Percentiles rank a stretch among this genome's conserved stretches.
Evolutionary conservation across 2,797 vertebrate species (phyloP).

Genomic region (Argentina silus): DNA sequence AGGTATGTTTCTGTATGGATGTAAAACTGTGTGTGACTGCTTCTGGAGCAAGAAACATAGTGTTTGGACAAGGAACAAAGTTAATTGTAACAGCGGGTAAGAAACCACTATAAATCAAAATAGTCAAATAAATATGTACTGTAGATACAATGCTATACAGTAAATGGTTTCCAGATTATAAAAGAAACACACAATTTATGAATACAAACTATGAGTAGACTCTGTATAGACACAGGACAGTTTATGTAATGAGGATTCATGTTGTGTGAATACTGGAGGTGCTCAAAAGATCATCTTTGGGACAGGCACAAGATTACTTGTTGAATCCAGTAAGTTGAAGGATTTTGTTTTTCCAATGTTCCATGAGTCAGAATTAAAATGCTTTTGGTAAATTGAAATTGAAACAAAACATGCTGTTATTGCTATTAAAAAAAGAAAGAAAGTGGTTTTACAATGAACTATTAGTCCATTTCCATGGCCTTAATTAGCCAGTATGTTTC

Average conservation of each 20-base stretch:
- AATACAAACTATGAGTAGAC: not conserved
- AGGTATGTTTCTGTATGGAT: not conserved
- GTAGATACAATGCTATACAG: too few relatives aligned
- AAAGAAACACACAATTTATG: constrained; percentile 23
- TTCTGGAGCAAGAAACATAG: not conserved
- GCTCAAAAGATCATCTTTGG: constrained; percentile 35
- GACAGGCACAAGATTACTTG: constrained; percentile 20
- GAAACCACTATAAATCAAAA: not conserved
- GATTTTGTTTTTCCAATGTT: not conserved
- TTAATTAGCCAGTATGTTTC: not conserved
- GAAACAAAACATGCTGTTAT: not conserved
- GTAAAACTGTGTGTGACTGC: too few relatives aligned
- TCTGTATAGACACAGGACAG: not conserved
- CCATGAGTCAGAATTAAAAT: not conserved
- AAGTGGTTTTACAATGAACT: too few relatives aligned
- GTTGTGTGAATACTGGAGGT: constrained; percentile 31
- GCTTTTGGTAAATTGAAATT: not conserved
- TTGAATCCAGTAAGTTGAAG: constrained; percentile 37
- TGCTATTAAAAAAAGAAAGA: not conserved
- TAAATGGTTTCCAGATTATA: too few relatives aligned
- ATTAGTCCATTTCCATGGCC: too few relatives aligned
- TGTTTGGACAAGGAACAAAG: not conserved
- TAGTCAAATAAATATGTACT: too few relatives aligned
- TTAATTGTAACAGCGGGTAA: not conserved
- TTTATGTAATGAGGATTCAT: constrained; percentile 6